Percentiles rank a stretch among this genome's conserved stretches.
phyloP scores from a whole-genome alignment of 2,113 vertebrate genomes.

The Mellivora capensis region DNA sequence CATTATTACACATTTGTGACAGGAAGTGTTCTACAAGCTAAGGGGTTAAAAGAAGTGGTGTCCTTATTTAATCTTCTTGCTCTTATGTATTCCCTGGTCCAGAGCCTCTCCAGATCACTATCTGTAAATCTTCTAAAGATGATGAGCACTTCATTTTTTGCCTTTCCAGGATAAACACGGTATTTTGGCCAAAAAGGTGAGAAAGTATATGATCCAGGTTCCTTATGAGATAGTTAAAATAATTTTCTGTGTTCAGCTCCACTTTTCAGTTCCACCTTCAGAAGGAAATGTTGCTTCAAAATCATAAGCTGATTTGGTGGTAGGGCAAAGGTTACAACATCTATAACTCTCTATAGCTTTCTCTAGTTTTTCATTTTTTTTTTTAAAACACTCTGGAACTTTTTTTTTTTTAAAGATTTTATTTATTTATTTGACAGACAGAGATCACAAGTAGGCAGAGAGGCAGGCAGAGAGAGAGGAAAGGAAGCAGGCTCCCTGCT shows the following conservation, averaged over 20 bases:
- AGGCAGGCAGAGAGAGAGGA: no score
- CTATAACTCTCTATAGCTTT: neutral
- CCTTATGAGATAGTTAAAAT: neutral
- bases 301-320: neutral
- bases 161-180: neutral
- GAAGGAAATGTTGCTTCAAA: neutral
- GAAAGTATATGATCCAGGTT: neutral
- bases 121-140: neutral
- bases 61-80: neutral
- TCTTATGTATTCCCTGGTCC: neutral
- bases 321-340: neutral
- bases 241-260: neutral
- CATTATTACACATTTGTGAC: neutral
- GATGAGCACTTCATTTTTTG: neutral
- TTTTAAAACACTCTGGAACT: no score
- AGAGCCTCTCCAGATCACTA: neutral
- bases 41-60: neutral
- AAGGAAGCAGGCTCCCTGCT: no score
- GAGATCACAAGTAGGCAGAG: no score
- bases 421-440: no score
- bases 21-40: neutral
- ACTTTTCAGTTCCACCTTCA: neutral
- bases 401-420: no score
- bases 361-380: neutral
- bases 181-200: neutral